phyloP scores from a whole-genome alignment of 2,113 vertebrate genomes.

The Chaetops frenatus region DNA sequence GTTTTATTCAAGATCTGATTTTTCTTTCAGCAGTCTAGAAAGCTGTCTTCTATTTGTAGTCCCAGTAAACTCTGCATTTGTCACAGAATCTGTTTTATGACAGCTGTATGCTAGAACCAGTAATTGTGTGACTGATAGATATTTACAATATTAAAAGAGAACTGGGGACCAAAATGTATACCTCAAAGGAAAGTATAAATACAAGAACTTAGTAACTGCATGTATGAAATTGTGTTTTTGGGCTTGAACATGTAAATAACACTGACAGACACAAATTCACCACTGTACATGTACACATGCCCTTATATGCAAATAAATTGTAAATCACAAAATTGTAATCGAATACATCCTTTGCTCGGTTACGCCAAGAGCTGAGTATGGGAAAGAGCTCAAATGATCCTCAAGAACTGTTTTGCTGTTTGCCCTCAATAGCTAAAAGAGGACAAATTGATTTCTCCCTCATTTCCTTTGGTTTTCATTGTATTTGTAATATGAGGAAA shows the following conservation, averaged over 20 bases:
- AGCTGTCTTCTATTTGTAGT: background rate
- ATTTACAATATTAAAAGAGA: background rate
- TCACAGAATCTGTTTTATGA: background rate
- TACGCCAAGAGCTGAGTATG: background rate
- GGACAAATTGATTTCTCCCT: background rate
- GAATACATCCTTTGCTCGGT: background rate
- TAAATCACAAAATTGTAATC: background rate
- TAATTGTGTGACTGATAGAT: background rate
- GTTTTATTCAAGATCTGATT: conserved; percentile 31
- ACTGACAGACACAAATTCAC: background rate
- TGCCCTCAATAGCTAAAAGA: background rate
- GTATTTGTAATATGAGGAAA: background rate
- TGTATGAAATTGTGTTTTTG: background rate
- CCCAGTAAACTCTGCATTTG: background rate
- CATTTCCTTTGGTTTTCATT: background rate
- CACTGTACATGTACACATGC: background rate
- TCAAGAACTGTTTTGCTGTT: background rate
- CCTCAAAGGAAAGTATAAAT: background rate
- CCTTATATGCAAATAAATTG: background rate
- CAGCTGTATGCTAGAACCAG: background rate
- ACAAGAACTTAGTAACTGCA: background rate
- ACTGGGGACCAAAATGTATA: background rate
- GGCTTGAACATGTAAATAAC: background rate
- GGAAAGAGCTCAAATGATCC: background rate
- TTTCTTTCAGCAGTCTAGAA: conserved; percentile 29